Base-by-base conservation (phyloP, 2,797 vertebrate genomes). In the Chanos chanos region DNA sequence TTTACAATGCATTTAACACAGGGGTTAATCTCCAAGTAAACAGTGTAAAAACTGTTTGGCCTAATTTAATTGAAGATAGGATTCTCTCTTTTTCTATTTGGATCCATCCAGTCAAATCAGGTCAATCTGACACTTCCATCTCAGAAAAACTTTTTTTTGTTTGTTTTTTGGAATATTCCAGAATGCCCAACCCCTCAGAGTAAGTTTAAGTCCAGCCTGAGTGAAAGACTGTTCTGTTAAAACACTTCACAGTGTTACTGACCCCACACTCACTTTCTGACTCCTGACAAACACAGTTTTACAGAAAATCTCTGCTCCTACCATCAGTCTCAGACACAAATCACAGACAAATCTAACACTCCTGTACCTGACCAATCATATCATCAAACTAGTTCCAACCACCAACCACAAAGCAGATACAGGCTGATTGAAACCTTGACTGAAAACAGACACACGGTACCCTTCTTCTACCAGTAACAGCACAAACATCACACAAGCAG, bases 351-450 rank as follows among this genome's bases (percentile, higher is more conserved):
- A 49, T 37, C 47, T 47, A 15, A 24, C 27, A 34, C n/a, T n/a
- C n/a, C 18, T 30, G 31, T 51, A 61, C 31, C 9, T 7, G 25
- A 53, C 30, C 36, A 45, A 40, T 39, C 39, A 43, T 24, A 12
- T 16, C 33, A 5, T 56, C 25, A 21, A 52, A 60, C 58, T n/a
- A 58, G 52, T 71, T 48, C 55, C 16, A 54, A 58, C 55, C 64
- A 28, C 36, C 58, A 48, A 57, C 39, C 8, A 16, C 21, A 37
- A 43, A 36, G 36, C 37, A 31, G 37, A 45, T 31, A 5, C 34
- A 55, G 12, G 12, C 28, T 13, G 44, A 31, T 63, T n/a, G n/a
- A n/a, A 28, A 6, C 12, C 58, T 62, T 41, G n/a, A 19, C n/a
- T 25, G 24, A 52, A 4, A 50, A 39, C 44, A 40, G 21, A 6